These are phyloP conservation scores for Strix uralensis DNA, from an alignment of 2,113 vertebrate genomes.

Conservation along the genomic window DNA sequence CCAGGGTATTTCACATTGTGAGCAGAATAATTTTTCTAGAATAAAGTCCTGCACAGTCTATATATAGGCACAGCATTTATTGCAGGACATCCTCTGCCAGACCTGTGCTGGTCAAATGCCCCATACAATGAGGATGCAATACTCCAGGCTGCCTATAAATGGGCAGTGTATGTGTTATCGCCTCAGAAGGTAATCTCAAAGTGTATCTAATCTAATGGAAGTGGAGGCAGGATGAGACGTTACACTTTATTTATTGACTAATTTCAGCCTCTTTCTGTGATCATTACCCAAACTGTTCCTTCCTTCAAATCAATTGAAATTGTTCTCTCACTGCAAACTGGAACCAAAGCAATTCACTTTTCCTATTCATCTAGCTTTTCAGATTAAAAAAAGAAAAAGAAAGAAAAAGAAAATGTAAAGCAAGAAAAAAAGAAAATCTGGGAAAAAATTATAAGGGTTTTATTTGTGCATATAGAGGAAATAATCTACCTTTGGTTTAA, in stretches of 20 bases:
- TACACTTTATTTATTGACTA: constrained; percentile 56
- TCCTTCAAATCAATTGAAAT: constrained; percentile 50
- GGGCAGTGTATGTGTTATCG: accelerated
- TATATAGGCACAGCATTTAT: background rate
- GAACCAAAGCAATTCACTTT: background rate
- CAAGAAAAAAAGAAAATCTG: background rate
- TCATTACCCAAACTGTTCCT: constrained; percentile 10
- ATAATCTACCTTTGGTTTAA: background rate
- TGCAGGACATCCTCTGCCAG: background rate
- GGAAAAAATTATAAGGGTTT: background rate
- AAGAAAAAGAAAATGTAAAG: accelerated
- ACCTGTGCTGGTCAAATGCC: background rate
- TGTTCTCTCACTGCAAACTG: constrained; percentile 29
- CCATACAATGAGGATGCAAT: background rate
- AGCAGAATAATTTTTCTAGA: background rate
- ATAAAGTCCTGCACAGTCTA: background rate
- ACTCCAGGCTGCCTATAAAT: background rate
- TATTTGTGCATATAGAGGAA: background rate
- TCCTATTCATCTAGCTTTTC: background rate
- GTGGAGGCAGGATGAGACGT: background rate
- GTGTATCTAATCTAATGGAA: background rate
- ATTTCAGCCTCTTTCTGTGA: constrained; percentile 58
- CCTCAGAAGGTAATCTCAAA: background rate
- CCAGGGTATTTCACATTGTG: background rate
- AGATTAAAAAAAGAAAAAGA: background rate